Percentiles rank a stretch among this genome's conserved stretches.
Conservation (phyloP, 2,888 invertebrate genomes). For the Gibbula magus region DNA sequence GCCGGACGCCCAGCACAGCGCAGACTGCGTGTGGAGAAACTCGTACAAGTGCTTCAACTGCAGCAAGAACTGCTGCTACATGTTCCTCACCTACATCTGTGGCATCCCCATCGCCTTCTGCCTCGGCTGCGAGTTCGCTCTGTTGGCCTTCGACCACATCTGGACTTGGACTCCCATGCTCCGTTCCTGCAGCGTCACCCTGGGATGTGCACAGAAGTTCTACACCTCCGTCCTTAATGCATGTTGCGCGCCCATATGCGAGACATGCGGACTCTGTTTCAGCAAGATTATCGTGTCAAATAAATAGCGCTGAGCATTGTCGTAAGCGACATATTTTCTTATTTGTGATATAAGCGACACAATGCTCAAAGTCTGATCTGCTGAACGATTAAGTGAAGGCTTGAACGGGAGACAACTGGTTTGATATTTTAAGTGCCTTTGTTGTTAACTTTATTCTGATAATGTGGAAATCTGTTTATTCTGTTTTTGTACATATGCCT, state of each 20-base stretch:
- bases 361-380: too few species aligned
- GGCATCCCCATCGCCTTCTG: constrained; percentile 83
- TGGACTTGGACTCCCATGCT: constrained; percentile 85
- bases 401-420: too few species aligned
- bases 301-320: constrained; percentile 20
- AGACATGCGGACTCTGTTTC: constrained; percentile 67
- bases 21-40: constrained; percentile 84
- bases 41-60: constrained; percentile 81
- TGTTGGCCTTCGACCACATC: constrained; percentile 81
- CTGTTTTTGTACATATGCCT: too few species aligned
- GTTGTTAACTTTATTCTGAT: too few species aligned
- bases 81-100: constrained; percentile 81
- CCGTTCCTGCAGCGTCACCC: constrained; percentile 81
- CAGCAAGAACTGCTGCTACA: constrained; percentile 83
- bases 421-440: too few species aligned
- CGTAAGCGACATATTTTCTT: too few species aligned
- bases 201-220: constrained; percentile 57
- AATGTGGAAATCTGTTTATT: too few species aligned
- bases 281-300: constrained; percentile 63
- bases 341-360: too few species aligned
- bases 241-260: constrained; percentile 81
- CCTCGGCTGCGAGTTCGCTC: constrained; percentile 74
- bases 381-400: too few species aligned
- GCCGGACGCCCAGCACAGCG: constrained; percentile 60
- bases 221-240: constrained; percentile 78